phyloP scores from a whole-genome alignment of 2,113 vertebrate genomes.

The Trematomus loennbergii region DNA sequence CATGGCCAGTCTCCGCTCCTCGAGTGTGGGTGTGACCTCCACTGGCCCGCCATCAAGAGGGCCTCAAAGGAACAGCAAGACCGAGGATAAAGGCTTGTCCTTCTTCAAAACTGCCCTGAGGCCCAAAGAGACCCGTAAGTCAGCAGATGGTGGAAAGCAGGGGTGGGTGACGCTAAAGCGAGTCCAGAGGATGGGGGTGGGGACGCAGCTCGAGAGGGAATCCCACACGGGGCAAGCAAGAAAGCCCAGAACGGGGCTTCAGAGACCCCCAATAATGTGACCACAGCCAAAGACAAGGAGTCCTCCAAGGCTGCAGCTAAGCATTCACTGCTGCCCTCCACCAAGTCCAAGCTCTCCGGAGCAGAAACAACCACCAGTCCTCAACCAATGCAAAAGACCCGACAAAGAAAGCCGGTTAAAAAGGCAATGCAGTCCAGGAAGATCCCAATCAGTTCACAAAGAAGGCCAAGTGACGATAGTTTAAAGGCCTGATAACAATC shows the following conservation, averaged over 20 bases:
- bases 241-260: slow-evolving; percentile 78
- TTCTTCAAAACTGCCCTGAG: slow-evolving; percentile 96
- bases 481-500: slow-evolving; percentile 56
- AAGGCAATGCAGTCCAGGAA: slow-evolving; percentile 88
- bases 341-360: slow-evolving; percentile 91
- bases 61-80: slow-evolving; percentile 91
- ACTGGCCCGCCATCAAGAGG: slow-evolving; percentile 52
- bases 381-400: slow-evolving; percentile 84
- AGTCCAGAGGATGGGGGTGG: slow-evolving; percentile 67
- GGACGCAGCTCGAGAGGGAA: slow-evolving; percentile 55
- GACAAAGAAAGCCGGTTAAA: slow-evolving; percentile 81
- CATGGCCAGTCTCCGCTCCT: slow-evolving; percentile 92
- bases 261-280: slow-evolving; percentile 69
- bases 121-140: slow-evolving; percentile 92
- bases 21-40: slow-evolving; percentile 73
- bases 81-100: slow-evolving; percentile 95
- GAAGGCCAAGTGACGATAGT: slow-evolving; percentile 89
- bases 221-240: slow-evolving; percentile 63
- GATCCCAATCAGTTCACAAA: slow-evolving; percentile 91
- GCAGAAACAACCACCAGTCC: slow-evolving; percentile 80
- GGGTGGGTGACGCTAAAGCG: slow-evolving; percentile 76
- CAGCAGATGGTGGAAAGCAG: slow-evolving; percentile 87
- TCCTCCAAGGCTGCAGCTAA: slow-evolving; percentile 86
- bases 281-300: slow-evolving; percentile 84
- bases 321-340: slow-evolving; percentile 87